phyloP scores from a whole-genome alignment of 2,888 invertebrate genomes.

The Nemotelus nigrinus region DNA sequence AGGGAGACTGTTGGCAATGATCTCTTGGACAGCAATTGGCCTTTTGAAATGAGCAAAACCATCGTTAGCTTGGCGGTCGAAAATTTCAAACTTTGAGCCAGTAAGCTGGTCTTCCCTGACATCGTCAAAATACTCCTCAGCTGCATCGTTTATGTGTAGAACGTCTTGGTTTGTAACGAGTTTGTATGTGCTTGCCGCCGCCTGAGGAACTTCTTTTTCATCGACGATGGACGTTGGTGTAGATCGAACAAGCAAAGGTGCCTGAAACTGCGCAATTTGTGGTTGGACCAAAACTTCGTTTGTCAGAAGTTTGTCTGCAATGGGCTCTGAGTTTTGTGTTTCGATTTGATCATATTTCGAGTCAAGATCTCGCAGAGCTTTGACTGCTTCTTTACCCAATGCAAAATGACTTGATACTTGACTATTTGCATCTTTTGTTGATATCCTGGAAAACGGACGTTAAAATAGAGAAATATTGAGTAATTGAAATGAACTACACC shows the following conservation, averaged over 20 bases:
- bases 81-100: not conserved
- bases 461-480: not conserved
- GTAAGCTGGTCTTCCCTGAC: constrained; percentile 25
- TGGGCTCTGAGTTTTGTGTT: not conserved
- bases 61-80: not conserved
- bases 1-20: constrained; percentile 34
- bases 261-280: not conserved
- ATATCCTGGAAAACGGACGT: constrained; percentile 58
- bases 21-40: constrained; percentile 4
- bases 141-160: constrained; percentile 70
- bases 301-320: not conserved
- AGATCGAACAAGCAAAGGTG: constrained; percentile 50
- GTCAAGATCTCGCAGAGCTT: constrained; percentile 55
- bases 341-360: not conserved
- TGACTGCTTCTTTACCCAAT: constrained; percentile 66
- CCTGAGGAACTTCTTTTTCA: too few relatives aligned
- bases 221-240: not conserved
- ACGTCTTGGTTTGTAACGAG: constrained; percentile 73
- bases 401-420: constrained; percentile 65
- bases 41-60: not conserved
- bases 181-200: constrained; percentile 58
- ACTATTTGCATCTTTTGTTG: constrained; percentile 65
- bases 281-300: not conserved
- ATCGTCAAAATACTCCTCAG: constrained; percentile 53
- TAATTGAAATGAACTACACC: constrained; percentile 44